These are phyloP conservation scores for Lynx canadensis DNA, from an alignment of 2,113 vertebrate species.

Conservation along the genomic window DNA sequence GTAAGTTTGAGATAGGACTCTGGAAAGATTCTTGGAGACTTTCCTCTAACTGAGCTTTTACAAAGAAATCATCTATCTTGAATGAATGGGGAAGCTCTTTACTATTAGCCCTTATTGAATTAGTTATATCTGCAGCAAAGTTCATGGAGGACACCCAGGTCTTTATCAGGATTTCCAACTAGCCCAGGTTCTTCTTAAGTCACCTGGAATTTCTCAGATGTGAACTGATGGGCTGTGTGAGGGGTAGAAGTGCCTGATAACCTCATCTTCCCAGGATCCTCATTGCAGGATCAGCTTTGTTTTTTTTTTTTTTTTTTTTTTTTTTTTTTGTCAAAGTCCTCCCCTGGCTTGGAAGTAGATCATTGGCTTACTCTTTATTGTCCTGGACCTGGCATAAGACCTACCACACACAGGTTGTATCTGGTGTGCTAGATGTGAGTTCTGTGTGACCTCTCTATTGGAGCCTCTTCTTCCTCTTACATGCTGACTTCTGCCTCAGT, in stretches of 20 bases:
- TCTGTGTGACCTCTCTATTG: background rate
- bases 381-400: background rate
- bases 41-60: background rate
- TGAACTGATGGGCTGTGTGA: background rate
- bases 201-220: background rate
- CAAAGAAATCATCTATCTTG: background rate
- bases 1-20: background rate
- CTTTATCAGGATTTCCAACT: constrained; percentile 5
- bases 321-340: background rate
- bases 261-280: background rate
- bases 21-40: background rate
- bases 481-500: background rate
- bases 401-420: background rate
- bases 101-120: background rate
- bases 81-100: background rate
- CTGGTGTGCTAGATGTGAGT: background rate
- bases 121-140: background rate
- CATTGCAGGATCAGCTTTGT: background rate
- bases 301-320: background rate
- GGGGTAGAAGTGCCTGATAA: background rate
- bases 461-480: background rate
- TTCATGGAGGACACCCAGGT: background rate
- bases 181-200: background rate
- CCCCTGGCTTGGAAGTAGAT: background rate
- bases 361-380: background rate